Evolutionary conservation across 2,888 invertebrate species (phyloP).

Genomic region (Drosophila ustulata): DNA sequence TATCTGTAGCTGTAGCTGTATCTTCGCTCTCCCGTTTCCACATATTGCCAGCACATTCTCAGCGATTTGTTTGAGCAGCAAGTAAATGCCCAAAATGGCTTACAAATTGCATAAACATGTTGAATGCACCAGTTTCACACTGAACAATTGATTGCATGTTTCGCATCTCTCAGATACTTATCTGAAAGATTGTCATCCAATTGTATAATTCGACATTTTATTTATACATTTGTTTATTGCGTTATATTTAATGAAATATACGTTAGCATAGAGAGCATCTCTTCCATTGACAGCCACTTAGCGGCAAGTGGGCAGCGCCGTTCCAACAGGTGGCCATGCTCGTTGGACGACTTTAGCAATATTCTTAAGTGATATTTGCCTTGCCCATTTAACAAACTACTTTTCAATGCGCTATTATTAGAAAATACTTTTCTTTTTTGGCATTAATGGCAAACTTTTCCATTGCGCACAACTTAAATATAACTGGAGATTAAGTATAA

Average conservation of each 20-base stretch:
- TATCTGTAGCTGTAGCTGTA: constrained; percentile 6
- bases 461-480: no score
- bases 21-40: constrained; percentile 28
- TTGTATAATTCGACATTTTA: not conserved
- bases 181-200: not conserved
- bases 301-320: not conserved
- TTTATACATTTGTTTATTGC: not conserved
- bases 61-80: constrained; percentile 20
- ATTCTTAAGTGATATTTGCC: not conserved
- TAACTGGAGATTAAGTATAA: no score
- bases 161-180: constrained; percentile 4
- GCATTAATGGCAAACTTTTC: no score
- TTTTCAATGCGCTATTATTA: no score
- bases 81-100: constrained; percentile 36
- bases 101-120: constrained; percentile 46
- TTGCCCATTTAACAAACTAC: not conserved
- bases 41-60: constrained; percentile 45
- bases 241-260: not conserved
- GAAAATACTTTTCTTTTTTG: no score
- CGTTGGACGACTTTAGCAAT: no score
- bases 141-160: constrained; percentile 9
- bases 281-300: not conserved
- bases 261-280: not conserved
- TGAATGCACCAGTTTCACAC: not conserved
- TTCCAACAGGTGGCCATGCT: not conserved